Evolutionary conservation across 2,888 invertebrate genomes (phyloP), one percentile per base, ranked within the genome.

Genomic region (Acanthosepion pharaonis): DNA sequence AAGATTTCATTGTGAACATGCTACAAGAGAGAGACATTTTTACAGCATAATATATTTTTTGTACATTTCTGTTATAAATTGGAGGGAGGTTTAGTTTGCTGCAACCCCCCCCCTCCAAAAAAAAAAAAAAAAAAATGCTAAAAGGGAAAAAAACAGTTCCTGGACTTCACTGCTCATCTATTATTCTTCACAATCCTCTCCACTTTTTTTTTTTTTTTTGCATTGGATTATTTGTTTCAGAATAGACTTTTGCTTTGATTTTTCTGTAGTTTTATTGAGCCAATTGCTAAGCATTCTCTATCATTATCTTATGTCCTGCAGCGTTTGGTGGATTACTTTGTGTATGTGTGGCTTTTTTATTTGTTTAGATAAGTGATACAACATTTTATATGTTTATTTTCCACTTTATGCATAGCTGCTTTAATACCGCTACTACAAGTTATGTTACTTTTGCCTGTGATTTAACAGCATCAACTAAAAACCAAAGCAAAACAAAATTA

Each of bases 261-360:
- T 78, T 78, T n/a, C n/a, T 78, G 33, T 78, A 78, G n/a, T 78
- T 78, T 78, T 78, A 78, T 78, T 33, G n/a, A 78, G n/a, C n/a
- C 78, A 78, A 78, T 78, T 78, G 15, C 78, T 33, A 78, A 78
- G 78, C 78, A n/a, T 78, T 78, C 78, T 78, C 78, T 78, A 78
- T 78, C 78, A 78, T 78, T 78, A 78, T 78, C 78, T 78, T 33
- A 78, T 78, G 78, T n/a, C 78, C 78, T 78, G 78, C 78, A 78
- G 33, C 78, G n/a, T 78, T 78, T 78, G n/a, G n/a, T 78, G 78
- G 78, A 78, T 78, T 78, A 78, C 78, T 78, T 78, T 15, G 78
- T n/a, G 78, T 78, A 11, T n/a, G n/a, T n/a, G 18, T 15, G n/a
- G 33, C 78, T 78, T 78, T 78, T 64, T 78, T 78, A 33, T 78